phyloP scores from a whole-genome alignment of 2,888 invertebrate genomes.

The Stomorhina lunata region DNA sequence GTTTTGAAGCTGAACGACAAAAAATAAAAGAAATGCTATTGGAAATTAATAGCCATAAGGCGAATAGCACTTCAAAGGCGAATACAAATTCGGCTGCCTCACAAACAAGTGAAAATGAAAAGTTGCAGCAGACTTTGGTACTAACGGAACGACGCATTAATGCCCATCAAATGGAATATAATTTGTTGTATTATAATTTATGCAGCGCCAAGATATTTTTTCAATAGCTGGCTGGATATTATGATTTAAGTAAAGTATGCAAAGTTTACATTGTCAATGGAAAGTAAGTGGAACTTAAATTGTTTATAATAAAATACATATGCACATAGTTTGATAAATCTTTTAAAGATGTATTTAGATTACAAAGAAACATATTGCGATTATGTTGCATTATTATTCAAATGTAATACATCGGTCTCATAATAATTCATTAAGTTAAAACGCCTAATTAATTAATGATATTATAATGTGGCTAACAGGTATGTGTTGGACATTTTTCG shows the following conservation, averaged over 20 bases:
- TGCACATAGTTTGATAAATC: too few species aligned
- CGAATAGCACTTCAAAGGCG: slow-evolving; percentile 81
- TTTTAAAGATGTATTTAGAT: too few species aligned
- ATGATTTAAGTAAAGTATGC: neutral
- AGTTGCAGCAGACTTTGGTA: slow-evolving; percentile 94
- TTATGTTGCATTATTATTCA: too few species aligned
- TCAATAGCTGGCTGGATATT: slow-evolving; percentile 80
- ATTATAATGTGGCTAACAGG: too few species aligned
- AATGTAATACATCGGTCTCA: too few species aligned
- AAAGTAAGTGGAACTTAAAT: neutral
- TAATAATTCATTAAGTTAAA: too few species aligned
- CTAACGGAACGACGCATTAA: slow-evolving; percentile 92
- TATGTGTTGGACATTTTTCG: too few species aligned
- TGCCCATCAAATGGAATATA: slow-evolving; percentile 91
- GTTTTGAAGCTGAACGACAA: slow-evolving; percentile 85
- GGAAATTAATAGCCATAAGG: slow-evolving; percentile 84
- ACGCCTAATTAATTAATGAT: too few species aligned
- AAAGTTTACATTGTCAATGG: too few species aligned
- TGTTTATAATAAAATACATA: too few species aligned
- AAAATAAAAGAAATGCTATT: slow-evolving; percentile 81
- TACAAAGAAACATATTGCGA: too few species aligned
- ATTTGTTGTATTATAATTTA: slow-evolving; percentile 93
- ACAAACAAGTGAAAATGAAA: slow-evolving; percentile 82
- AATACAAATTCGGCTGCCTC: slow-evolving; percentile 60
- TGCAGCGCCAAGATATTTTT: slow-evolving; percentile 98